phyloP scores from a whole-genome alignment of 2,113 vertebrate genomes.

The Delphinapterus leucas region DNA sequence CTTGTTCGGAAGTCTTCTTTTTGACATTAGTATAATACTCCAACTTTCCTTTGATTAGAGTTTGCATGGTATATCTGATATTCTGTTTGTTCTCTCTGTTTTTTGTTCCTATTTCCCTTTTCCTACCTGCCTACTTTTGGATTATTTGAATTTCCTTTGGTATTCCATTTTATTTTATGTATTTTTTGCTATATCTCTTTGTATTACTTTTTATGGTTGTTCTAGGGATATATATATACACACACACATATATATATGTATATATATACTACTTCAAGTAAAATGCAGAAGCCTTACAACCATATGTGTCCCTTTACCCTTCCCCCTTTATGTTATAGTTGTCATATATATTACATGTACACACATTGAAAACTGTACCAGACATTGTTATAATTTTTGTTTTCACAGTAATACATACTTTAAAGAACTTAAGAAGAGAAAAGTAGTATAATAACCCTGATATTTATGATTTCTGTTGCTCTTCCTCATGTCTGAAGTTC shows the following conservation, averaged over 20 bases:
- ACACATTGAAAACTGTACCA: not conserved
- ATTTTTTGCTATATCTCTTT: not conserved
- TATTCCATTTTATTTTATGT: not conserved
- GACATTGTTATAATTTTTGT: not conserved
- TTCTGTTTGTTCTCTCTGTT: not conserved
- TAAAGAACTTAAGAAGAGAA: not conserved
- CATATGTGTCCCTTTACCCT: not conserved
- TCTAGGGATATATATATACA: not conserved
- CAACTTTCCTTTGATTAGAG: not conserved
- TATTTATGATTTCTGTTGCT: not conserved
- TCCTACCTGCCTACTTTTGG: not conserved
- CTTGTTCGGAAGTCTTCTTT: not conserved
- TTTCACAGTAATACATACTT: not conserved
- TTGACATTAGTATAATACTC: not conserved
- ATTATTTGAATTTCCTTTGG: not conserved
- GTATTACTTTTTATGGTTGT: not conserved
- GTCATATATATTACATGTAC: not conserved
- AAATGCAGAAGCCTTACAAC: not conserved
- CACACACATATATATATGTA: not conserved
- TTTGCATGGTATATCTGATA: not conserved
- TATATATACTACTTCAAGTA: not conserved
- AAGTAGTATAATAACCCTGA: not conserved
- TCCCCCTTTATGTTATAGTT: not conserved
- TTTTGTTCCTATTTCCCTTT: not conserved
- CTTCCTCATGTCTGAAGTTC: slow-evolving; percentile 4